Conservation (phyloP, 2,888 invertebrate genomes). For the Vanessa cardui region DNA sequence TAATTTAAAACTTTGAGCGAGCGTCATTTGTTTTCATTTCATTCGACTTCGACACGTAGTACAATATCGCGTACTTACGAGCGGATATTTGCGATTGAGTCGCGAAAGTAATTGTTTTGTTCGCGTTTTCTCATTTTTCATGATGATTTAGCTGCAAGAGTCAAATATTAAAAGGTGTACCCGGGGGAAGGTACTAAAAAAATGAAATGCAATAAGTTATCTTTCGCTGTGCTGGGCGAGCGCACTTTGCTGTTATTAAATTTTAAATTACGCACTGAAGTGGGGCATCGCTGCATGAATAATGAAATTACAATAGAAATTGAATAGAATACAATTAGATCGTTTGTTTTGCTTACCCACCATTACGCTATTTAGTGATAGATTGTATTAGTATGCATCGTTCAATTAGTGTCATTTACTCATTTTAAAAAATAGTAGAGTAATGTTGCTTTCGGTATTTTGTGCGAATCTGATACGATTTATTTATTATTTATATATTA, state of each 20-base stretch:
- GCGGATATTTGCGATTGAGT: conserved; percentile 9
- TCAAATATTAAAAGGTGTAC: conserved; percentile 38
- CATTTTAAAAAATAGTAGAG: background rate
- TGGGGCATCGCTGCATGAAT: conserved; percentile 62
- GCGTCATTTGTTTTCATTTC: too few species aligned
- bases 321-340: conserved; percentile 42
- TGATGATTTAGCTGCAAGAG: conserved; percentile 31
- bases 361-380: conserved; percentile 17
- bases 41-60: background rate
- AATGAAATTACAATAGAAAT: conserved; percentile 49
- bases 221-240: conserved; percentile 39
- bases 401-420: background rate
- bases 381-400: conserved; percentile 5
- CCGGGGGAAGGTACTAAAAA: conserved; percentile 30
- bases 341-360: conserved; percentile 32
- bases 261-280: conserved; percentile 56
- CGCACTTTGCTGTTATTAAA: conserved; percentile 45
- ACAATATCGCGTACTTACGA: background rate
- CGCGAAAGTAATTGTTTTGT: conserved; percentile 14
- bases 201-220: conserved; percentile 40
- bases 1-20: too few species aligned
- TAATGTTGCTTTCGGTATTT: too few species aligned
- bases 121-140: conserved; percentile 22
- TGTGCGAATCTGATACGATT: too few species aligned
- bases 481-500: too few species aligned